Percentiles rank a stretch among this genome's conserved stretches.
Conservation (phyloP, 2,797 vertebrate genomes). For the Glyptemys insculpta region DNA sequence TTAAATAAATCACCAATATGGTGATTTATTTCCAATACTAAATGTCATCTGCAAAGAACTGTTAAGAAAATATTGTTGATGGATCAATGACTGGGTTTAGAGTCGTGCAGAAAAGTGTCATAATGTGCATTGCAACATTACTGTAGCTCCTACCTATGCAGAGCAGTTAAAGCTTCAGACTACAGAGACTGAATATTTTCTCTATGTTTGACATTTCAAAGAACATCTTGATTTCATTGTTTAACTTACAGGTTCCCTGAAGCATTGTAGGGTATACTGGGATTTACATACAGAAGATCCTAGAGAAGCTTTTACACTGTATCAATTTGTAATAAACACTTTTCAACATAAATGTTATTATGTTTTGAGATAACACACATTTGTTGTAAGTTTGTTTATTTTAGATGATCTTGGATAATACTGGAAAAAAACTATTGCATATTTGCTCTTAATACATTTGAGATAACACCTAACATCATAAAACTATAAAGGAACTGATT, state of each 20-base stretch:
- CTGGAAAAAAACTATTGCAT: neutral
- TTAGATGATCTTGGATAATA: neutral
- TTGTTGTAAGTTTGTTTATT: no score
- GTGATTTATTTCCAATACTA: constrained; percentile 34
- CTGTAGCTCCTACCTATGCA: neutral
- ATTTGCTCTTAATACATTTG: neutral
- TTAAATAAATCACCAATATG: constrained; percentile 17
- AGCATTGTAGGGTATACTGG: neutral
- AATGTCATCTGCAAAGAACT: constrained; percentile 30
- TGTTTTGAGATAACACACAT: neutral
- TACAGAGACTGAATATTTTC: neutral
- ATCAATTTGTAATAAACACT: neutral
- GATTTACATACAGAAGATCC: neutral
- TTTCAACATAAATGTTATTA: neutral
- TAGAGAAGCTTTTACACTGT: neutral
- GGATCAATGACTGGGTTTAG: constrained; percentile 21
- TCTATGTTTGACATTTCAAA: neutral
- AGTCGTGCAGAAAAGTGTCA: neutral
- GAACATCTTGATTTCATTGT: neutral
- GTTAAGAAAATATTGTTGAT: constrained; percentile 29
- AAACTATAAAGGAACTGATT: neutral
- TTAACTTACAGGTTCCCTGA: neutral
- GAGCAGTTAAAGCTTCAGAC: neutral
- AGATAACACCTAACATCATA: neutral
- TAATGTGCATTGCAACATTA: neutral